Evolutionary conservation across 2,113 vertebrate species (phyloP), one percentile per base, ranked within the genome.

Genomic region (Laticauda colubrina): DNA sequence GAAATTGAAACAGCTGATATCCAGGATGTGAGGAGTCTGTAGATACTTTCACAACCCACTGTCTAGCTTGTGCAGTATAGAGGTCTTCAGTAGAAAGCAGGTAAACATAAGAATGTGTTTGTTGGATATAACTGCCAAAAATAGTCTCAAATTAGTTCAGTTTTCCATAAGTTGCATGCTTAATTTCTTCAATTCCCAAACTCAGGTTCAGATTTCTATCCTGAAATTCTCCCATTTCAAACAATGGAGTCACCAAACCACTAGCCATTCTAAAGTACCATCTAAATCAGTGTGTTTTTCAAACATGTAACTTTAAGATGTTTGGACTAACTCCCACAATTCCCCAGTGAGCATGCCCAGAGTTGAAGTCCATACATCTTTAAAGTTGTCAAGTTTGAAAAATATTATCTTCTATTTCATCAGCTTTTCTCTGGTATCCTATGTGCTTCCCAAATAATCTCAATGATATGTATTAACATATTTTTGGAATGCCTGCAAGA

Each of bases 81-180:
- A 59, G 57, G 9, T 26, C 7, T 24, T 26, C 57, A 61, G 24
- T 61, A 9, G 57, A 61, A 61, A 24, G 9, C 24, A 61, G 57
- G 57, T 24, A 61, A 61, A 61, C 57, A 59, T 85, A 15, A 87
- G 24, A 53, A 89, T 88, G 92, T 92, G 93, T 7, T 69, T 57
- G 2, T 9, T 56, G 61, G 0, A 7, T 53, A 53, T 75, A 45
- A 92, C 8, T 87, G 43, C 23, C 29, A 56, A 56, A 85, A 59
- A 51, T 34, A 12, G n/a, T n/a, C 10, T 53, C 45, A 53, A 23
- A 9, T 69, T 24, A 88, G 5, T 3, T 64, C 57, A 29, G 57
- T 24, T 24, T 59, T 59, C 5, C 53, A n/a, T 51, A 39, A 91
- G 1, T 51, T 3, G 3, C 29, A 54, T 5, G 39, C 29, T 45